Evolutionary conservation across 1,140 invertebrate genomes (phyloP).

Genomic region (Achatina immaculata): DNA sequence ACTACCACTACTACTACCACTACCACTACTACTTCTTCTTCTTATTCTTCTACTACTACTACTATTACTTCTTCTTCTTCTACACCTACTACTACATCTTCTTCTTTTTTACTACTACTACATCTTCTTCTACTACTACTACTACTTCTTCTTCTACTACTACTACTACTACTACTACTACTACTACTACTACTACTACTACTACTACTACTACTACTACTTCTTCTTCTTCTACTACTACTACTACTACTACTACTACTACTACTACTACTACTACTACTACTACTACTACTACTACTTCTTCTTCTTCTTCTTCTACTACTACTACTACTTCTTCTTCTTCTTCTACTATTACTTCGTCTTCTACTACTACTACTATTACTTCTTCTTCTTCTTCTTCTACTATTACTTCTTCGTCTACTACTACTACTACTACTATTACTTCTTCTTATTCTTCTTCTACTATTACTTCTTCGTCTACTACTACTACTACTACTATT

Average conservation of each 20-base stretch:
- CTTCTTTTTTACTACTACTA: too few relatives aligned
- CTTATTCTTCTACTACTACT: not conserved
- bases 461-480: too few relatives aligned
- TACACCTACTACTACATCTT: slow-evolving; percentile 14
- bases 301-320: too few relatives aligned
- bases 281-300: not conserved
- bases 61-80: not conserved
- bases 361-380: too few relatives aligned
- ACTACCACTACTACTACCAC: slow-evolving; percentile 6
- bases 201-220: slow-evolving; percentile 23
- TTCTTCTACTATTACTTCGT: too few relatives aligned
- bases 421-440: too few relatives aligned
- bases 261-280: slow-evolving; percentile 14
- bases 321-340: too few relatives aligned
- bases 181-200: slow-evolving; percentile 21
- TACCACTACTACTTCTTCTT: not conserved
- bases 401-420: too few relatives aligned
- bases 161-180: slow-evolving; percentile 32
- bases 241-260: slow-evolving; percentile 14
- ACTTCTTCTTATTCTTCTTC: too few relatives aligned
- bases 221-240: slow-evolving; percentile 24
- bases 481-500: too few relatives aligned
- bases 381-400: too few relatives aligned
- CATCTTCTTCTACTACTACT: slow-evolving; percentile 26
- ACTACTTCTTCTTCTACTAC: slow-evolving; percentile 31